These are phyloP conservation scores for Hormaphis cornu DNA, from an alignment of 1,140 invertebrate genomes.

Conservation along the genomic window DNA sequence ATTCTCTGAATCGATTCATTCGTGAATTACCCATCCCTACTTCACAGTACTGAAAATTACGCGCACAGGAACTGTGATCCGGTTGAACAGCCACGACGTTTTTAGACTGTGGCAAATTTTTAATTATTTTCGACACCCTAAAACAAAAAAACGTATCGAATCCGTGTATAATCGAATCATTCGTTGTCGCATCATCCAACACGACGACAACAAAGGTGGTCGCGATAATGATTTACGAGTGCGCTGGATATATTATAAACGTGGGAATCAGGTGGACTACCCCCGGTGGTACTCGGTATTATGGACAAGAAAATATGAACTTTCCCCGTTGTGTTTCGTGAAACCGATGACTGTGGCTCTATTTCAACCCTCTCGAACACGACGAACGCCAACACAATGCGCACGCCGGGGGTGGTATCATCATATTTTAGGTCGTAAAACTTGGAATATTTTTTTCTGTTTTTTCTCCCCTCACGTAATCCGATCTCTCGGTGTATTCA, in stretches of 20 bases:
- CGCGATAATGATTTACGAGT: too few species aligned
- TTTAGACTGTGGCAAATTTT: too few species aligned
- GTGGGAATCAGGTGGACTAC: background rate
- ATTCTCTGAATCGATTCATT: too few species aligned
- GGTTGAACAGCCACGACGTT: too few species aligned
- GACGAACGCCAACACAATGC: too few species aligned
- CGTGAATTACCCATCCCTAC: too few species aligned
- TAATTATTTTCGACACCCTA: too few species aligned
- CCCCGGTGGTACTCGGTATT: background rate
- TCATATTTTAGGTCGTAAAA: constrained; percentile 16
- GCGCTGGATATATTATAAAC: background rate
- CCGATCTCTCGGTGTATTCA: constrained; percentile 2
- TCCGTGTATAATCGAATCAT: background rate
- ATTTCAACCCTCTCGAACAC: constrained; percentile 21
- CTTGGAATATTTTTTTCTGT: constrained; percentile 9
- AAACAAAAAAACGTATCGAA: too few species aligned
- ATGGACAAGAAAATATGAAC: constrained; percentile 25
- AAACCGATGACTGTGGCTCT: constrained; percentile 16
- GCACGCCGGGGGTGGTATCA: too few species aligned
- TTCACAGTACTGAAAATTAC: too few species aligned
- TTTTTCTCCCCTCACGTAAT: constrained; percentile 14
- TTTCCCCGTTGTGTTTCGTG: constrained; percentile 1
- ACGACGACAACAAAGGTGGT: background rate
- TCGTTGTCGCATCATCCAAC: background rate
- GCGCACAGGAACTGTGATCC: too few species aligned